A percentile compares a stretch with the other conserved stretches of the same genome.
Conservation (phyloP, 2,888 invertebrate species). For the Ormyrus rosae region DNA sequence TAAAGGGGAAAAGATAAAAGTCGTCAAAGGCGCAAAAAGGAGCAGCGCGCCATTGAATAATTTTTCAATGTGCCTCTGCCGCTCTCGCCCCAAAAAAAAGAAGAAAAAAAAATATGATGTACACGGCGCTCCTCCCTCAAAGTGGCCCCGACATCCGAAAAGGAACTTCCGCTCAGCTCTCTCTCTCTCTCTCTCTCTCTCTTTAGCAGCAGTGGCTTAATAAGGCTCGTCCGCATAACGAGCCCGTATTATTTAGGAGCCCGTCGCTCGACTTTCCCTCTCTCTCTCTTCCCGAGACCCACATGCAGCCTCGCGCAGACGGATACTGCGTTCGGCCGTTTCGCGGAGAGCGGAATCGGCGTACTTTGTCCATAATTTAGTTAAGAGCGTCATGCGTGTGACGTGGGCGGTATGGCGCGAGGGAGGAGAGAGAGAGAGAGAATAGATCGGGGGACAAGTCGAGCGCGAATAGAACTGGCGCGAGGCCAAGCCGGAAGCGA, state of each 20-base stretch:
- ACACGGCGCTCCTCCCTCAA: neutral
- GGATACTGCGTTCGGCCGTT: neutral
- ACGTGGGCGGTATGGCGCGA: slow-evolving; percentile 67
- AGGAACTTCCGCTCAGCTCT: neutral
- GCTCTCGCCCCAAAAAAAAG: neutral
- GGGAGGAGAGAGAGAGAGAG: slow-evolving; percentile 64
- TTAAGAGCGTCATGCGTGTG: slow-evolving; percentile 76
- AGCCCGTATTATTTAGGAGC: slow-evolving; percentile 36
- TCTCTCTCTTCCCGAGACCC: neutral
- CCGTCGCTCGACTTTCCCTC: neutral
- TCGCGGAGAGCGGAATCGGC: slow-evolving; percentile 61
- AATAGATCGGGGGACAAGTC: slow-evolving; percentile 75
- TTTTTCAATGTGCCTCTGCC: slow-evolving; percentile 5
- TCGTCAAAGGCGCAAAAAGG: neutral
- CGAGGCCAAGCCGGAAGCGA: slow-evolving; percentile 72
- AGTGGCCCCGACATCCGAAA: neutral
- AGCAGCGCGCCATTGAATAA: slow-evolving; percentile 12
- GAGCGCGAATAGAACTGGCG: slow-evolving; percentile 75
- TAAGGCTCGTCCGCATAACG: slow-evolving; percentile 24
- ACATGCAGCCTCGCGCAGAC: neutral
- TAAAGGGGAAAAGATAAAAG: too few relatives aligned
- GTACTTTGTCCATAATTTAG: slow-evolving; percentile 76
- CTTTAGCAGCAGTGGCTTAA: slow-evolving; percentile 6
- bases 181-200: slow-evolving; percentile 5
- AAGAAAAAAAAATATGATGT: neutral